Evolutionary conservation across 2,113 vertebrate species (phyloP).

Genomic region (Clarias gariepinus): DNA sequence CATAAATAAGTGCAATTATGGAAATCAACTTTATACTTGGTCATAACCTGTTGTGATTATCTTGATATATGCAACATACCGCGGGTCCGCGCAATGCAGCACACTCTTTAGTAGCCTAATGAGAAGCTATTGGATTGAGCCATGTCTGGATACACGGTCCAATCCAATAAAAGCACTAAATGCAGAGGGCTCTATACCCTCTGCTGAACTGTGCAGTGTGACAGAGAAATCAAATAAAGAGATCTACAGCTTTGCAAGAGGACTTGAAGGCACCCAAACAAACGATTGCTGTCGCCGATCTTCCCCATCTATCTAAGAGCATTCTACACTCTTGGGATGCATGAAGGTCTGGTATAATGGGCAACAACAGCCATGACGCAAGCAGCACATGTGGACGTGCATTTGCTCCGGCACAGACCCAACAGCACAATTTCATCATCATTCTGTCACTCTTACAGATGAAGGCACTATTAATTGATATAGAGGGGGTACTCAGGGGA

Average conservation of each 20-base stretch:
- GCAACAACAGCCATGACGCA: slow-evolving; percentile 49
- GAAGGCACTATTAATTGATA: slow-evolving; percentile 56
- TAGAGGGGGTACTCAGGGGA: slow-evolving; percentile 6
- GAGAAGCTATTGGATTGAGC: slow-evolving; percentile 22
- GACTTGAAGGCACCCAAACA: slow-evolving; percentile 47
- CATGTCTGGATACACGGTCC: slow-evolving; percentile 15
- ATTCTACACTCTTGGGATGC: slow-evolving; percentile 47
- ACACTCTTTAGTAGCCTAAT: slow-evolving; percentile 36
- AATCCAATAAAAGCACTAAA: slow-evolving; percentile 48
- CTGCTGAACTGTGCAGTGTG: slow-evolving; percentile 13
- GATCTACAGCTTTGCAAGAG: slow-evolving; percentile 21
- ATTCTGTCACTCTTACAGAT: slow-evolving; percentile 53
- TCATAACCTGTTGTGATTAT: neutral
- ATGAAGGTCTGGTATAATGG: slow-evolving; percentile 52
- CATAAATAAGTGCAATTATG: slow-evolving; percentile 8
- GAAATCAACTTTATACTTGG: neutral
- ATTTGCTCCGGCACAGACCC: slow-evolving; percentile 32
- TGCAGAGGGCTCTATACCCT: slow-evolving; percentile 29
- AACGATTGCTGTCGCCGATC: slow-evolving; percentile 45
- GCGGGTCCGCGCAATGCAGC: neutral
- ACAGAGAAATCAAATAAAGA: slow-evolving; percentile 42
- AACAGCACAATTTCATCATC: slow-evolving; percentile 48
- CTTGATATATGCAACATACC: neutral
- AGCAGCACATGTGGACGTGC: slow-evolving; percentile 31
- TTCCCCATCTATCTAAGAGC: slow-evolving; percentile 44